Conservation (phyloP, 2,888 invertebrate species). For the Synergus itoensis region DNA sequence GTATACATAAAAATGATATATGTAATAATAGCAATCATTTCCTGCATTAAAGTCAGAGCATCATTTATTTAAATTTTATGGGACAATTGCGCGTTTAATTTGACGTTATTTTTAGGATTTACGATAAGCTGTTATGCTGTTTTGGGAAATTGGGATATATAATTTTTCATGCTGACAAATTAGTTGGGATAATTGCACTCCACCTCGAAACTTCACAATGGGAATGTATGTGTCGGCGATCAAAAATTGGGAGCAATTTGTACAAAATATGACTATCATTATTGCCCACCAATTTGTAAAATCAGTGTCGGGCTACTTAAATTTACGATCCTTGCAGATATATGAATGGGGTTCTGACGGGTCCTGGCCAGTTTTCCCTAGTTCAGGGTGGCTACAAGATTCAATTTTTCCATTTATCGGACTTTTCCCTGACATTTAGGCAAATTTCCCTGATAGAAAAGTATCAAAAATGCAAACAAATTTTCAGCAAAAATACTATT, state of each 20-base stretch:
- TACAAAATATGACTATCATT: not conserved
- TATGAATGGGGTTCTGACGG: too few species aligned
- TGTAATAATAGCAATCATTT: not conserved
- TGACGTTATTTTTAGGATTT: not conserved
- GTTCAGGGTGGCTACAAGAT: too few species aligned
- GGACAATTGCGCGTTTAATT: not conserved
- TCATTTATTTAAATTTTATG: not conserved
- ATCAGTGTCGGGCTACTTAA: not conserved
- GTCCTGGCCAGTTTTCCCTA: too few species aligned
- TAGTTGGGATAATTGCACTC: not conserved
- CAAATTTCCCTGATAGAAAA: too few species aligned
- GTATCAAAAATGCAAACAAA: too few species aligned
- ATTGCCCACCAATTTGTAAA: not conserved
- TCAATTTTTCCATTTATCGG: too few species aligned
- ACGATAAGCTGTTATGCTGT: not conserved
- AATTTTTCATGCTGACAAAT: not conserved
- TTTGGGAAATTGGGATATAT: not conserved
- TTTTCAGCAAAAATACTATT: too few species aligned
- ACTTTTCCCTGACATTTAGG: too few species aligned
- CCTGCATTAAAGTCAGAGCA: not conserved
- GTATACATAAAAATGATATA: not conserved
- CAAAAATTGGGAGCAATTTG: not conserved
- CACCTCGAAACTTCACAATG: not conserved
- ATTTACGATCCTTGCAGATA: too few species aligned
- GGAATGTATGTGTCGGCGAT: not conserved